Conservation (phyloP, 1,140 invertebrate genomes). For the Battus philenor region DNA sequence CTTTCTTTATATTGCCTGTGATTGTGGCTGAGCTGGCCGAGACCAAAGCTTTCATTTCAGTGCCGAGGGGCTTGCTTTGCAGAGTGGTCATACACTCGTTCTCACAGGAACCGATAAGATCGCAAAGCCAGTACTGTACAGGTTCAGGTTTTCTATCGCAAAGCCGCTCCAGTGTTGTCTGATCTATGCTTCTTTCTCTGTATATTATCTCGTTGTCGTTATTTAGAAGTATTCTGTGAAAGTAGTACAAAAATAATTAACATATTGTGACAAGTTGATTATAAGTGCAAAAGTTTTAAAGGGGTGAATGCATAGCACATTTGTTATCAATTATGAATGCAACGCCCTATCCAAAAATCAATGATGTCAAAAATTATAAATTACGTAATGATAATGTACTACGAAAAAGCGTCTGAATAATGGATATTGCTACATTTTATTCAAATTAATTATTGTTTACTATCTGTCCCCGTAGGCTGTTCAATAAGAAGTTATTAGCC, state of each 20-base stretch:
- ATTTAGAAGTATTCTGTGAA: slow-evolving; percentile 57
- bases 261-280: too few relatives aligned
- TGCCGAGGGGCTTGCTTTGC: slow-evolving; percentile 85
- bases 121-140: slow-evolving; percentile 80
- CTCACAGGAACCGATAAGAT: slow-evolving; percentile 81
- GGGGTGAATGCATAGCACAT: too few relatives aligned
- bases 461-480: too few relatives aligned
- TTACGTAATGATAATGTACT: too few relatives aligned
- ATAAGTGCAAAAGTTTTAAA: too few relatives aligned
- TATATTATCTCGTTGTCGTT: slow-evolving; percentile 63
- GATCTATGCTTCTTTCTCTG: slow-evolving; percentile 65
- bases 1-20: slow-evolving; percentile 73
- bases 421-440: too few relatives aligned
- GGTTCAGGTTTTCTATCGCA: slow-evolving; percentile 66
- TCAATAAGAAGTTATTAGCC: too few relatives aligned
- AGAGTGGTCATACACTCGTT: slow-evolving; percentile 88
- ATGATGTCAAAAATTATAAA: too few relatives aligned
- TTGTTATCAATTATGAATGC: too few relatives aligned
- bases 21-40: slow-evolving; percentile 71
- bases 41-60: slow-evolving; percentile 72
- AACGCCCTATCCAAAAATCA: too few relatives aligned
- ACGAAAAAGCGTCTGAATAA: too few relatives aligned
- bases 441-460: too few relatives aligned
- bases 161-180: slow-evolving; percentile 58
- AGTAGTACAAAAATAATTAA: slow-evolving; percentile 7